phyloP scores from a whole-genome alignment of 2,797 vertebrate species.

The Momotus momota region DNA sequence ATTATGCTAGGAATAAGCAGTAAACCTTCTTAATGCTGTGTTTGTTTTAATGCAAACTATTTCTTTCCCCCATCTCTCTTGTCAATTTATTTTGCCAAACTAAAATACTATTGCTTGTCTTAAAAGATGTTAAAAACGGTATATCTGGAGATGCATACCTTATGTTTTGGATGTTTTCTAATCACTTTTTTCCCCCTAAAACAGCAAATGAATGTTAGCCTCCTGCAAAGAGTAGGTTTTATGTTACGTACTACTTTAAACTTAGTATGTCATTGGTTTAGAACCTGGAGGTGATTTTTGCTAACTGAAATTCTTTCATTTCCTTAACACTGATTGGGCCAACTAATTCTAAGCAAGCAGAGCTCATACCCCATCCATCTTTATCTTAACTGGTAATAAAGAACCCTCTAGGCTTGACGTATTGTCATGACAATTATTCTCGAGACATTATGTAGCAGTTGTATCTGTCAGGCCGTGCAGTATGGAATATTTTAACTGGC shows the following conservation, averaged over 20 bases:
- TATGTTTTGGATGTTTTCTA: neutral
- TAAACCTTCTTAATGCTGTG: neutral
- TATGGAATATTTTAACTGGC: slow-evolving; percentile 76
- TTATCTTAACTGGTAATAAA: slow-evolving; percentile 61
- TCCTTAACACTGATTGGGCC: slow-evolving; percentile 8
- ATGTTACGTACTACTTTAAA: neutral
- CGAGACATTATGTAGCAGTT: slow-evolving; percentile 49
- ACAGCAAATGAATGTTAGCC: neutral
- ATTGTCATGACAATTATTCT: slow-evolving; percentile 74
- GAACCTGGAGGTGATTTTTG: neutral
- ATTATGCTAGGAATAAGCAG: neutral
- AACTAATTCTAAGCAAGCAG: slow-evolving; percentile 31
- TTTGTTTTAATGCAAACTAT: neutral
- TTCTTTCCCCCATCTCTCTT: accelerated
- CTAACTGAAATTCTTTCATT: slow-evolving; percentile 23
- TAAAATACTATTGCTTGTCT: neutral
- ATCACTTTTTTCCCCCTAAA: neutral
- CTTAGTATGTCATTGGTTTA: neutral
- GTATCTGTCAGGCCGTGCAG: slow-evolving; percentile 62
- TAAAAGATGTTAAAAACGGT: neutral
- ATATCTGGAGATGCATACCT: neutral
- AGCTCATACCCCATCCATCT: neutral
- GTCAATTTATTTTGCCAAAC: neutral
- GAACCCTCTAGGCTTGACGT: slow-evolving; percentile 39
- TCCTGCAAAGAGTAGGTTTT: neutral